Base-by-base conservation (phyloP, 2,113 vertebrate genomes). In the Tamias sibiricus region DNA sequence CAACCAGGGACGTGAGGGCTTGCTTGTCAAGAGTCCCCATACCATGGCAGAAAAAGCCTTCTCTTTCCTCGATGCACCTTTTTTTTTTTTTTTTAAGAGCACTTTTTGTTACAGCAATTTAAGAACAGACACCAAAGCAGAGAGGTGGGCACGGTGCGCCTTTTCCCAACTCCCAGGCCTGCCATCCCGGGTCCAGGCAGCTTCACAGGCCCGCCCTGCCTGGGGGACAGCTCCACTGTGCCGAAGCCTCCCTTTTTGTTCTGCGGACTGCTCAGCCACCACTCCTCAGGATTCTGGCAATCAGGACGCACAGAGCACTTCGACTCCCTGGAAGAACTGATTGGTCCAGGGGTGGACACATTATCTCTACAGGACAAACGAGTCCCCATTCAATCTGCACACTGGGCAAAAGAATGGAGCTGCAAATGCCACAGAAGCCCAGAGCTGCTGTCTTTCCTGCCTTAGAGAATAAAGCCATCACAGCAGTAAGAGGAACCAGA, bases 51-150 rank as follows among this genome's bases (percentile, higher is more conserved):
- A 52, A 64, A 87, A 93, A 42, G 17, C 30, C 47, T 57, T 75
- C 32, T 24, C 20, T 47, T 47, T 37, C 57, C 6, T 74, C 28
- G 64, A 74, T 32, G 28, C 11, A 11, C 35, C 28, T 49, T 82
- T 81, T 80, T 13, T 49, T 49, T 49, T n/a, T n/a, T 54, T 35
- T 37, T 17, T 47, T 13, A 6, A 68, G 17, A 68, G 2, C 13
- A 76, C 49, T 69, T 91, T 91, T 88, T 68, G 90, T 81, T 54
- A 83, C 2, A 91, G 37, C 81, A 64, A 83, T 20, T 72, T 90
- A 59, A 6, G 71, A 89, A 94, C n/a, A 72, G 35, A 62, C 3
- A 37, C 7, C 59, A 42, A 94, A 89, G 26, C 22, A 52, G 26
- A 89, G 59, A 77, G n/a, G 87, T 85, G 28, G 86, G n/a, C 54